phyloP scores from a whole-genome alignment of 2,888 invertebrate genomes.

The Noctuana brunneofusca region DNA sequence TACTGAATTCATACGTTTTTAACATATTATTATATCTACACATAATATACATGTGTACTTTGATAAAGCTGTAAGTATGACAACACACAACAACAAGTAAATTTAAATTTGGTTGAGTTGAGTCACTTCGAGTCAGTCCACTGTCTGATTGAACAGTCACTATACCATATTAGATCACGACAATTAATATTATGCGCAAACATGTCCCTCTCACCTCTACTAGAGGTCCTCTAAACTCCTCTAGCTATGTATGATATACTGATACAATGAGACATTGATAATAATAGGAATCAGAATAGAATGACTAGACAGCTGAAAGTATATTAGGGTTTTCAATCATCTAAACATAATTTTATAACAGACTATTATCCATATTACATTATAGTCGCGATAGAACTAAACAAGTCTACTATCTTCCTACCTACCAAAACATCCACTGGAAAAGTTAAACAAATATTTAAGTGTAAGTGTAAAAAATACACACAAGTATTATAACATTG shows the following conservation, averaged over 20 bases:
- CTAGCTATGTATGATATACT: not conserved
- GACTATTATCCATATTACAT: not conserved
- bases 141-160: not conserved
- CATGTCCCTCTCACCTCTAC: too few species aligned
- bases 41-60: slow-evolving; percentile 13
- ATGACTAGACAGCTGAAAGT: slow-evolving; percentile 22
- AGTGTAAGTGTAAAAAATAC: too few species aligned
- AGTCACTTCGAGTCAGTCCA: too few species aligned
- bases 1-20: slow-evolving; percentile 14
- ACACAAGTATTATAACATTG: too few species aligned
- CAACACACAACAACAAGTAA: slow-evolving; percentile 1
- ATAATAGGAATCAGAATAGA: not conserved
- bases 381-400: not conserved
- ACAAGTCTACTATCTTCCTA: not conserved
- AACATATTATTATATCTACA: slow-evolving; percentile 18
- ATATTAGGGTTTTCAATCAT: not conserved
- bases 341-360: not conserved
- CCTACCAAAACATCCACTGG: not conserved
- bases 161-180: slow-evolving; percentile 18
- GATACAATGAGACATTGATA: slow-evolving; percentile 13
- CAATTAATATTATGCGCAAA: slow-evolving; percentile 21
- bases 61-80: slow-evolving; percentile 26
- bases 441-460: not conserved
- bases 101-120: slow-evolving; percentile 19
- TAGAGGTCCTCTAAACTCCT: not conserved